These are phyloP conservation scores for Antheraea mylitta DNA, from an alignment of 1,140 invertebrate species.

Conservation along the genomic window DNA sequence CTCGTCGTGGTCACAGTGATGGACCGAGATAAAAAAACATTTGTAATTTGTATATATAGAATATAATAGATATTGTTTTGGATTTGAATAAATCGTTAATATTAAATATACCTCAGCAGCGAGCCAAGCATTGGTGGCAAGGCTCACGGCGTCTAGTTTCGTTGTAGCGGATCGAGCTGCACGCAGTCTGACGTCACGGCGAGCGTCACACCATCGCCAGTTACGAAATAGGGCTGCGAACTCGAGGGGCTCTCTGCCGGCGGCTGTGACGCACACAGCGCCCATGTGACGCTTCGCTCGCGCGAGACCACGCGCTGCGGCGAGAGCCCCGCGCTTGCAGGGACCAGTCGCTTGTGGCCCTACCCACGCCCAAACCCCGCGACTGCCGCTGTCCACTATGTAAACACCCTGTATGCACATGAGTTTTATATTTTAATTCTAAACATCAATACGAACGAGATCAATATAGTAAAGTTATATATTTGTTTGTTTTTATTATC, in stretches of 20 bases:
- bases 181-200: conserved; percentile 52
- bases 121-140: conserved; percentile 81
- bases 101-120: conserved; percentile 56
- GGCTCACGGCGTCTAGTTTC: conserved; percentile 83
- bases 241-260: conserved; percentile 91
- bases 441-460: too few relatives aligned
- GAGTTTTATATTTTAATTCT: too few relatives aligned
- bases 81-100: background rate
- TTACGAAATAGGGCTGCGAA: conserved; percentile 90
- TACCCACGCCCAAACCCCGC: conserved; percentile 96
- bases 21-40: too few relatives aligned
- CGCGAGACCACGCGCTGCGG: conserved; percentile 90
- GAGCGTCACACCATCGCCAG: conserved; percentile 81
- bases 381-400: conserved; percentile 91
- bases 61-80: background rate
- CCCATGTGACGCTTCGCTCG: conserved; percentile 92
- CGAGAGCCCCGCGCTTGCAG: conserved; percentile 89
- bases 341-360: conserved; percentile 91
- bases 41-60: too few relatives aligned
- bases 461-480: too few relatives aligned
- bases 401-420: conserved; percentile 84
- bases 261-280: conserved; percentile 88
- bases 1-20: too few relatives aligned
- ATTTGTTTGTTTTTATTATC: too few relatives aligned
- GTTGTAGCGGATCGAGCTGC: conserved; percentile 82